Conservation (phyloP, 2,888 invertebrate genomes). For the Zhuqinia jingwanae region DNA sequence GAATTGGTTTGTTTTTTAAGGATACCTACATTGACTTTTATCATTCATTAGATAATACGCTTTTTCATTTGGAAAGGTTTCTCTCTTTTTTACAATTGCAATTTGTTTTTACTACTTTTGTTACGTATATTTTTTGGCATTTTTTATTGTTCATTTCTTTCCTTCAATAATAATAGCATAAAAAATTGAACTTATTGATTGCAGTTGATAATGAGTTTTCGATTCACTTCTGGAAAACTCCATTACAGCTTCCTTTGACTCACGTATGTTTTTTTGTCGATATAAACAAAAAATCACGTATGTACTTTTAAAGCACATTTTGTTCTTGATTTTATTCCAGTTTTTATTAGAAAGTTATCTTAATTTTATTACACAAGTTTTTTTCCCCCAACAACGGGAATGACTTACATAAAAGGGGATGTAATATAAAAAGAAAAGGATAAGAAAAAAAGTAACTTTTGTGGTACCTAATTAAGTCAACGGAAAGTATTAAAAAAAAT, state of each 20-base stretch:
- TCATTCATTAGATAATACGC: too few relatives aligned
- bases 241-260: not conserved
- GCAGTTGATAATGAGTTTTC: not conserved
- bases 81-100: too few relatives aligned
- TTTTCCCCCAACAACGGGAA: too few relatives aligned
- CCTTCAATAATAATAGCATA: too few relatives aligned
- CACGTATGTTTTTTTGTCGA: not conserved
- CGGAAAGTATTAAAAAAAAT: slow-evolving; percentile 48
- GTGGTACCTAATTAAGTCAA: slow-evolving; percentile 44
- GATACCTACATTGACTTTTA: not conserved
- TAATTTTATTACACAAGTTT: slow-evolving; percentile 39
- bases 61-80: too few relatives aligned
- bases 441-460: slow-evolving; percentile 14
- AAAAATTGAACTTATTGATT: not conserved
- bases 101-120: too few relatives aligned
- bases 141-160: too few relatives aligned
- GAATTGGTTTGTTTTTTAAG: too few relatives aligned
- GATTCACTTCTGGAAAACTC: not conserved
- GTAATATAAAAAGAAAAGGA: not conserved
- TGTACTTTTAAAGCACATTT: too few relatives aligned
- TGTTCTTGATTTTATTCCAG: too few relatives aligned
- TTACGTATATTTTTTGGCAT: too few relatives aligned
- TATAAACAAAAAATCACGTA: not conserved
- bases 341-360: not conserved
- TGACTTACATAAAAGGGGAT: slow-evolving; percentile 17